Base-by-base conservation (phyloP, 2,797 vertebrate species). In the Sphenodon punctatus region DNA sequence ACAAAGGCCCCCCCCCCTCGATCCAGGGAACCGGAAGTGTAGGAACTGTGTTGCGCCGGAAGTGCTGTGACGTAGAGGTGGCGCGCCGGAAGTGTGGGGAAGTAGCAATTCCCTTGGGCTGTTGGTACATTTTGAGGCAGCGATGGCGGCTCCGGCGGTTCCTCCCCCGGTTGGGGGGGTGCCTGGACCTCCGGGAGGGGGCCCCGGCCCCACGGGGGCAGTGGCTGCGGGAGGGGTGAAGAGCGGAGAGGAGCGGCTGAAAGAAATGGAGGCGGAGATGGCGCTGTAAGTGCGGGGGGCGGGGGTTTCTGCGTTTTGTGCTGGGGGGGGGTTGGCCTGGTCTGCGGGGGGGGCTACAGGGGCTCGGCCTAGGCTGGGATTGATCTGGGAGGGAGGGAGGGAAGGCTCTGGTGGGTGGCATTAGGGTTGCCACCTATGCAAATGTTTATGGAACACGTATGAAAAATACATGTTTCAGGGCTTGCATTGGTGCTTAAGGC, bases 251-350 rank as follows among this genome's bases (percentile, higher is more conserved):
- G 97, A 98, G 67, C 97, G 97, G 55, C 85, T 98, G 88, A 98
- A 98, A 73, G 97, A 98, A 94, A 98, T 98, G 98, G 98, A 98
- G 95, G 98, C 97, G 8, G 98, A 98, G 93, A 98, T 98, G 98
- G 98, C 97, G 48, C 95, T 98, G 97, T 98, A 90, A 98, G 97
- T 97, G 90, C 32, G 38, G 8, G 20, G 22, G n/a, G 42, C 34
- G n/a, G 30, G 56, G 32, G 30, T n/a, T 20, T 8, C 9, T n/a
- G 8, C 20, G 32, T 30, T n/a, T 20, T 8, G 9, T n/a, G 8
- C 20, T 7, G 7, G 20, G 56, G 23, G 38, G 22, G 25, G 27
- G 32, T 32, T 23, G 32, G 2, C 20, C 45, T 10, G n/a, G 25
- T 3, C 15, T 14, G 4, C 4, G 13, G 43, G 27, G 19, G 14